Evolutionary conservation across 2,113 vertebrate genomes (phyloP), one percentile per base, ranked within the genome.

Genomic region (Perca flavescens): DNA sequence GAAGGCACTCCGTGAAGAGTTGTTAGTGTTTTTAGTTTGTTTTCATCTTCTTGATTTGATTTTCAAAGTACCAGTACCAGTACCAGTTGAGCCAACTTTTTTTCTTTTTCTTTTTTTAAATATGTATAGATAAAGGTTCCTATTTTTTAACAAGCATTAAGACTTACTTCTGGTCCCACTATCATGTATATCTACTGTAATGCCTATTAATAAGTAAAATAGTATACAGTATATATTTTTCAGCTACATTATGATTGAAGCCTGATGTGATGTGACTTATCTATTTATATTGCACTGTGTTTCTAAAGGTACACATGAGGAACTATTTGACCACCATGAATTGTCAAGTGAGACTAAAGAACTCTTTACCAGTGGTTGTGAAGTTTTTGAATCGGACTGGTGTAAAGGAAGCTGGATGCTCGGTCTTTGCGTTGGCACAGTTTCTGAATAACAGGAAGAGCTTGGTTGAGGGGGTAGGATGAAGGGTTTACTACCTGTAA

Each of bases 381-480:
- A 61, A 22, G n/a, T 49, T 13, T 85, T 82, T 67, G 66, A 86
- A 63, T 78, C 6, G 22, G 74, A 70, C 54, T 63, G 58, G 64
- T 85, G 57, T 82, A 61, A 81, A 83, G 54, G 21, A 21, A 75
- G 19, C 79, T 78, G 82, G 86, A 85, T 75, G 71, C 50, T 43
- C 4, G 8, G 56, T 62, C 76, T 88, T 84, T 86, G 65, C 43
- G 56, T 78, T 88, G 89, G 83, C 79, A 80, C 22, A 1, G 72
- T 74, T 85, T 91, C 64, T 72, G 68, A 84, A 85, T 69, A 90
- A 89, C 84, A 86, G 86, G 87, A 94, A 90, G 83, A 84, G 67
- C 60, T 82, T 43, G 43, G 60, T 77, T 79, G 17, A 14, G 67
- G 40, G 54, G 61, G 74, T 66, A 2, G 49, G 62, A 79, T 69